Conservation (phyloP, 1,140 invertebrate species). For the Atta cephalotes region DNA sequence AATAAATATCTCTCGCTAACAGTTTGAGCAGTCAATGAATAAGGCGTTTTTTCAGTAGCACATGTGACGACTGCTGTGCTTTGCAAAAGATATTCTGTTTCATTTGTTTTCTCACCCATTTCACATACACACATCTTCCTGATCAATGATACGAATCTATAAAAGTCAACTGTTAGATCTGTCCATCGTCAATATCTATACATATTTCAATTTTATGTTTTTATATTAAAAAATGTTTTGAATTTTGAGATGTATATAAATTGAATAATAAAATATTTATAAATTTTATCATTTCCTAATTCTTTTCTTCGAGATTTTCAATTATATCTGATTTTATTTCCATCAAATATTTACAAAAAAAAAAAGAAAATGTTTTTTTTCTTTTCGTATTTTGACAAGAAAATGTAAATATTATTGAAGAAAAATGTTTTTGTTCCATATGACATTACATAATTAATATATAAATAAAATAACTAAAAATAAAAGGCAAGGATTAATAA, state of each 20-base stretch:
- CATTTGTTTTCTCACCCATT: neutral
- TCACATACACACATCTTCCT: neutral
- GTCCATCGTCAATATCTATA: constrained; percentile 2
- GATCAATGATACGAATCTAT: neutral
- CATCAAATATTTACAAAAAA: constrained; percentile 10
- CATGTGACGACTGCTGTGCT: neutral
- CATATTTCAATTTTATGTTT: neutral
- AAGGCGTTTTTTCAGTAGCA: constrained; percentile 63
- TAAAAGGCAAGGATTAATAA: neutral
- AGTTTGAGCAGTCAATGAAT: constrained; percentile 71
- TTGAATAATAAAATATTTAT: neutral
- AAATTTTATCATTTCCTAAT: neutral
- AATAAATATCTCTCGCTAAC: constrained; percentile 75
- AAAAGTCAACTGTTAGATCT: neutral
- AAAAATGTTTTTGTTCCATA: neutral
- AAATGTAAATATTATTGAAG: neutral
- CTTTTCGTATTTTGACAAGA: neutral
- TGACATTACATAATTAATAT: neutral
- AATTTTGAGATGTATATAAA: constrained; percentile 12
- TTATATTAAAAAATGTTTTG: no score
- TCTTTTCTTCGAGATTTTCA: neutral
- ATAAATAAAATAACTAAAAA: neutral
- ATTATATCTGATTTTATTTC: constrained; percentile 3
- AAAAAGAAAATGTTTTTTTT: neutral
- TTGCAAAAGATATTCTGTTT: constrained; percentile 32